Conservation (phyloP, 2,113 vertebrate species). For the Vulpes vulpes region DNA sequence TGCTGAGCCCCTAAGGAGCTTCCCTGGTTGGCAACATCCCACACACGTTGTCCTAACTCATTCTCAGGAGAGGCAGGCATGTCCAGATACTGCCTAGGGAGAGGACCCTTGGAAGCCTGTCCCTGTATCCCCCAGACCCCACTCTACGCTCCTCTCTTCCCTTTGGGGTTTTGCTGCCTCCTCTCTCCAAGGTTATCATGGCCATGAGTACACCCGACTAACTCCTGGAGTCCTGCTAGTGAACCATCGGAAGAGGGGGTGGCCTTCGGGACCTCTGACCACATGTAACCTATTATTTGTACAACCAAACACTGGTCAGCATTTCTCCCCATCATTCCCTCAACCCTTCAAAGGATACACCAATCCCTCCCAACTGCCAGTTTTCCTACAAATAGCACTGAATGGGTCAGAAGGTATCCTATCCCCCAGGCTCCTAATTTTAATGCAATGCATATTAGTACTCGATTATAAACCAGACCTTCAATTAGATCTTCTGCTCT, state of each 20-base stretch:
- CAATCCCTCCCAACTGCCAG: neutral
- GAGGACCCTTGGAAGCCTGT: neutral
- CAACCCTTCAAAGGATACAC: neutral
- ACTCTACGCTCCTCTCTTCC: neutral
- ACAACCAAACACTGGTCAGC: constrained; percentile 18
- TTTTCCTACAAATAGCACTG: neutral
- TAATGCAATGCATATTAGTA: accelerated
- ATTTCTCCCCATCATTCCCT: neutral
- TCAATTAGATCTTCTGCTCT: neutral
- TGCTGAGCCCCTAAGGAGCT: neutral
- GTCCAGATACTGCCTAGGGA: neutral
- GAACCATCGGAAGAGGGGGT: neutral
- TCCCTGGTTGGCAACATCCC: neutral
- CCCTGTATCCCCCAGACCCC: neutral
- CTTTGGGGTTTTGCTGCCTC: too few species aligned
- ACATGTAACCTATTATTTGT: too few species aligned
- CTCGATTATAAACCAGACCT: neutral
- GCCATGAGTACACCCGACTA: accelerated
- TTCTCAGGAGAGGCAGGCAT: accelerated
- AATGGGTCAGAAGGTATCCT: neutral
- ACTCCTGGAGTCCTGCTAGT: neutral
- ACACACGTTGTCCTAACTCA: neutral
- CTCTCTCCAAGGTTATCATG: neutral
- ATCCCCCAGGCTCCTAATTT: neutral
- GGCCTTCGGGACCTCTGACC: neutral